These are phyloP conservation scores for Coelopa frigida DNA, from an alignment of 1,140 invertebrate genomes.

Conservation along the genomic window DNA sequence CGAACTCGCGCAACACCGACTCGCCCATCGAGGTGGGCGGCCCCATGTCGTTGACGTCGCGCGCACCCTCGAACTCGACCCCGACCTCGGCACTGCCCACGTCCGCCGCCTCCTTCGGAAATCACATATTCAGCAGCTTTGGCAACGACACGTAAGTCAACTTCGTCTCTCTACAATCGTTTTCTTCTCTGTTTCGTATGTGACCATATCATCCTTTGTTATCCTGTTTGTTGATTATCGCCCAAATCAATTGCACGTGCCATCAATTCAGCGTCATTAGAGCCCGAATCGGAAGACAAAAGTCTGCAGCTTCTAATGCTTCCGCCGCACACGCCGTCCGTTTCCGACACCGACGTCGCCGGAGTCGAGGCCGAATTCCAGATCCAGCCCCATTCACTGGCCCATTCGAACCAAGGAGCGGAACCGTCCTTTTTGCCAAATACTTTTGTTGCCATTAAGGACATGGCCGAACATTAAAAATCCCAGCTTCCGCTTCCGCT, in stretches of 20 bases:
- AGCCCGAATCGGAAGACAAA: neutral
- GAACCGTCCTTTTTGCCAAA: neutral
- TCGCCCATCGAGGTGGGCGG: conserved; percentile 45
- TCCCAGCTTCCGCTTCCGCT: too few species aligned
- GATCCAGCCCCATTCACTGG: too few species aligned
- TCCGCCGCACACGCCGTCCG: conserved; percentile 14
- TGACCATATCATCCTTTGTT: neutral
- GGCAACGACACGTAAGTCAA: conserved; percentile 30
- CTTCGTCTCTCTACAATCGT: neutral
- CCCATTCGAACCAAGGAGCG: too few species aligned
- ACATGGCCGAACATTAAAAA: too few species aligned
- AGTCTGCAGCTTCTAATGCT: conserved; percentile 16
- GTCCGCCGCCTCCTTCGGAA: conserved; percentile 29
- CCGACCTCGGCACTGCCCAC: conserved; percentile 30
- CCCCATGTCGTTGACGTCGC: conserved; percentile 37
- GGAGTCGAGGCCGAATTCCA: neutral
- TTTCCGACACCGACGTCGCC: conserved; percentile 8
- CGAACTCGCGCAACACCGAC: conserved; percentile 41
- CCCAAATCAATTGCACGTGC: conserved; percentile 6
- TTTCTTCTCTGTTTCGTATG: neutral
- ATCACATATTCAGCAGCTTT: conserved; percentile 38
- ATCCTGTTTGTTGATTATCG: neutral
- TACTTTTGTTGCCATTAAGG: neutral
- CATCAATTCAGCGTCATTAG: conserved; percentile 11
- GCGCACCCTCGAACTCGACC: conserved; percentile 12